A percentile compares a stretch with the other conserved stretches of the same genome.
These are phyloP conservation scores for Acholoe squamosa DNA, from an alignment of 2,888 invertebrate genomes.

Conservation along the genomic window DNA sequence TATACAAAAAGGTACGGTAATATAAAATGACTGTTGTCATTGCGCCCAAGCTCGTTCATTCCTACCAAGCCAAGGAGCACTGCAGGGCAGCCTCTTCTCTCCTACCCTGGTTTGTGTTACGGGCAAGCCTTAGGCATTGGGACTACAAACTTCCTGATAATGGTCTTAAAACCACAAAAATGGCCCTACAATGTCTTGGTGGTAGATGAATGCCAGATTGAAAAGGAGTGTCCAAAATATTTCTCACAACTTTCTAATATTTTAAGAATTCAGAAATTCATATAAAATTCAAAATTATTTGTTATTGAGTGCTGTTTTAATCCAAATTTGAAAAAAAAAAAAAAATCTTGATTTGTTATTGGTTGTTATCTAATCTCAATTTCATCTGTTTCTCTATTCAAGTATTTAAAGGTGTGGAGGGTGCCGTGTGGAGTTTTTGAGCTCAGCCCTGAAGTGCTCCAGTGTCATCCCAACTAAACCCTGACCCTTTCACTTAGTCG, in stretches of 20 bases:
- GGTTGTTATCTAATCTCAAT: too few species aligned
- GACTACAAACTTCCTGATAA: background rate
- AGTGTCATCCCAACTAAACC: background rate
- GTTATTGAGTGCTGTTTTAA: too few species aligned
- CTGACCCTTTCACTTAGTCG: background rate
- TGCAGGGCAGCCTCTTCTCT: background rate
- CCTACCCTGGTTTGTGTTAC: background rate
- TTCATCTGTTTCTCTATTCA: too few species aligned
- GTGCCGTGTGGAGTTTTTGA: too few species aligned
- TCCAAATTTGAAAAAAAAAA: too few species aligned
- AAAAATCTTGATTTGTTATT: too few species aligned
- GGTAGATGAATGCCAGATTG: background rate
- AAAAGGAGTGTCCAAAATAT: too few species aligned
- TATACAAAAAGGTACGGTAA: slow-evolving; percentile 41
- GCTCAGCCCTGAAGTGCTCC: background rate
- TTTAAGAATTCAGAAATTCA: too few species aligned
- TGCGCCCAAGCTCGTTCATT: background rate
- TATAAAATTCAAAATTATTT: too few species aligned
- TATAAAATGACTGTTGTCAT: background rate
- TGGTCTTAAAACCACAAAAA: too few species aligned
- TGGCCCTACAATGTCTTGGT: background rate
- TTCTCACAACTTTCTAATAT: too few species aligned
- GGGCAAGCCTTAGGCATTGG: background rate
- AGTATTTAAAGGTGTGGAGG: too few species aligned
- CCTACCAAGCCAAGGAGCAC: background rate